These are phyloP conservation scores for Melanotaenia duboulayi DNA, from an alignment of 2,113 vertebrate species.

Conservation along the genomic window DNA sequence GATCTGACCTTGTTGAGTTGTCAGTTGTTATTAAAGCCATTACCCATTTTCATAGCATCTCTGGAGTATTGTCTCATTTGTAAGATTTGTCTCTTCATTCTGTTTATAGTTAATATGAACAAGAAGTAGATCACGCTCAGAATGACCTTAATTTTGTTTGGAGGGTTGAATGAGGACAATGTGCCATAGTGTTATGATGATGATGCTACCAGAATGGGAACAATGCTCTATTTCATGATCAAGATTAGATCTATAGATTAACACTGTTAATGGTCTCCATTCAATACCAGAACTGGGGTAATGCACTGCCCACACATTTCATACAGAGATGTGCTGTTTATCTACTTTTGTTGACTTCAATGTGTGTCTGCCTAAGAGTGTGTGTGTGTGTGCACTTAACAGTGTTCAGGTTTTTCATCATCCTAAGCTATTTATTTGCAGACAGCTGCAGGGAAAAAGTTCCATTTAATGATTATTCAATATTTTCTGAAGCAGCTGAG, in stretches of 20 bases:
- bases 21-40: constrained; percentile 11
- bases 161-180: constrained; percentile 42
- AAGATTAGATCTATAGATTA: constrained; percentile 65
- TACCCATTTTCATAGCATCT: background rate
- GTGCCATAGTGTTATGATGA: constrained; percentile 32
- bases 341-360: constrained; percentile 9
- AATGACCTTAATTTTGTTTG: constrained; percentile 28
- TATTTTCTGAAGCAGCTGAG: constrained; percentile 8
- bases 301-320: constrained; percentile 50
- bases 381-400: constrained; percentile 4
- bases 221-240: constrained; percentile 57
- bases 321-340: constrained; percentile 44
- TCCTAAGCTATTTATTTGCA: constrained; percentile 5
- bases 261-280: constrained; percentile 59
- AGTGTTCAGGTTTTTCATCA: constrained; percentile 2
- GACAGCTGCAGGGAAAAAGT: background rate
- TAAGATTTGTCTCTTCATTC: background rate
- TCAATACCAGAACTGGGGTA: constrained; percentile 72
- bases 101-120: constrained; percentile 13
- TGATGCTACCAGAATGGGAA: constrained; percentile 36
- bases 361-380: background rate
- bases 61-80: constrained; percentile 6
- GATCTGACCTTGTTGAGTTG: background rate
- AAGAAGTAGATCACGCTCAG: constrained; percentile 29
- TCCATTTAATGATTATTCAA: constrained; percentile 24